These are phyloP conservation scores for Leptinotarsa peninsularis DNA, from an alignment of 2,888 invertebrate species.

Conservation along the genomic window DNA sequence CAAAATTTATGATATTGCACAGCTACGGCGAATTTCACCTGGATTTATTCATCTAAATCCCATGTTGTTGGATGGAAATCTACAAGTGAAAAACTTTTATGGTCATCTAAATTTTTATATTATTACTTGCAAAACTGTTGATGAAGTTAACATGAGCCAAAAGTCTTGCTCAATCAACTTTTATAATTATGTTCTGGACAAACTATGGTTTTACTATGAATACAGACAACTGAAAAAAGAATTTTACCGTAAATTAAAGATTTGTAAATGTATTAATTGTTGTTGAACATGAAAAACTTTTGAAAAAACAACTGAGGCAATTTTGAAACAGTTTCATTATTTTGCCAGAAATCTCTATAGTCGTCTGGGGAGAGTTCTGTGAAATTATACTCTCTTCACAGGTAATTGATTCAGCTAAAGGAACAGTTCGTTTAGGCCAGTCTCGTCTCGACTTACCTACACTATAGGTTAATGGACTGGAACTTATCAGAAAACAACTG, in stretches of 20 bases:
- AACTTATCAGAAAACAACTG: too few relatives aligned
- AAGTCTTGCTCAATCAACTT: background rate
- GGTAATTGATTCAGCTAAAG: background rate
- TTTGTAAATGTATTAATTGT: background rate
- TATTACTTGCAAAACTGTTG: background rate
- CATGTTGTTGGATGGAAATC: background rate
- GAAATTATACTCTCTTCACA: background rate
- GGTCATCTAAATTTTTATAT: background rate
- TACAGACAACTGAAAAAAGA: background rate
- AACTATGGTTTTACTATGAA: too few relatives aligned
- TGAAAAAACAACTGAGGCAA: background rate
- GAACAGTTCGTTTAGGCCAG: too few relatives aligned
- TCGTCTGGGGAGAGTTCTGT: slow-evolving; percentile 1
- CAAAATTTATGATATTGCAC: too few relatives aligned
- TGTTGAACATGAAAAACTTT: background rate
- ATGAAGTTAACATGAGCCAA: background rate
- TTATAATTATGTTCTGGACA: too few relatives aligned
- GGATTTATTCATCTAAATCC: too few relatives aligned
- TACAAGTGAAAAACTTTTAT: background rate
- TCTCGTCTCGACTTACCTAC: too few relatives aligned
- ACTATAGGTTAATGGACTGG: too few relatives aligned
- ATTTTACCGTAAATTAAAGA: background rate
- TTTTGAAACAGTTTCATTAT: background rate
- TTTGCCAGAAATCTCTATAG: background rate
- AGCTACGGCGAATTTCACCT: too few relatives aligned